Evolutionary conservation across 2,797 vertebrate genomes (phyloP), one percentile per base, ranked within the genome.

Genomic region (Rhodeus uyekii): DNA sequence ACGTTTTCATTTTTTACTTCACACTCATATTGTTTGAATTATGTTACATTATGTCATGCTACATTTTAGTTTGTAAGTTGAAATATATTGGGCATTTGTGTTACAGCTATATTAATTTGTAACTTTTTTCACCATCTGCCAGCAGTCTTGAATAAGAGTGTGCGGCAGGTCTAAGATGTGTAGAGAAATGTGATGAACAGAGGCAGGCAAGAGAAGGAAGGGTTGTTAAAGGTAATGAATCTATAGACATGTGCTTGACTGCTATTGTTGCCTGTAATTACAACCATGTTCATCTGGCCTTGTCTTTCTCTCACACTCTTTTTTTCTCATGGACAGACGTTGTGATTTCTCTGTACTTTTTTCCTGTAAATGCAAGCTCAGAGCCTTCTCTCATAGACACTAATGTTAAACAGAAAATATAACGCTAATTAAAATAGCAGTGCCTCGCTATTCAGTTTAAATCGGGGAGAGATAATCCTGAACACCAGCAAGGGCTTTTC

Each of bases 371-470:
- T 93, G 90, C 90, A 92, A 94, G 94, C 92, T 94, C 93, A 93
- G 93, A 91, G 93, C 91, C 91, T 94, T 95, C 95, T 94, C 78
- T 61, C 86, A 82, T 79, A 83, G 84, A 84, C 78, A 83, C 84
- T 92, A 94, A 92, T 94, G 90, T 89, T 88, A 94, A 95, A 95
- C 93, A 90, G 92, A 92, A 94, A 93, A 92, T 90, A 93, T 93
- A 94, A 92, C 94, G 92, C 94, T 96, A 96, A 97, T 96, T 96
- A 96, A 96, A 94, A 91, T 88, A 91, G 94, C 93, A 95, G 93
- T 95, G 95, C 94, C 91, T 94, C 94, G 92, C 92, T 91, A 94
- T 93, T 96, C 94, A 91, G 90, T 69, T 68, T 69, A 82, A 84
- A 86, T 85, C 84, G 14, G 79, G 78, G 82, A 53, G 71, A 87